Conservation (phyloP, 2,888 invertebrate genomes). For the Andrena bicolor region DNA sequence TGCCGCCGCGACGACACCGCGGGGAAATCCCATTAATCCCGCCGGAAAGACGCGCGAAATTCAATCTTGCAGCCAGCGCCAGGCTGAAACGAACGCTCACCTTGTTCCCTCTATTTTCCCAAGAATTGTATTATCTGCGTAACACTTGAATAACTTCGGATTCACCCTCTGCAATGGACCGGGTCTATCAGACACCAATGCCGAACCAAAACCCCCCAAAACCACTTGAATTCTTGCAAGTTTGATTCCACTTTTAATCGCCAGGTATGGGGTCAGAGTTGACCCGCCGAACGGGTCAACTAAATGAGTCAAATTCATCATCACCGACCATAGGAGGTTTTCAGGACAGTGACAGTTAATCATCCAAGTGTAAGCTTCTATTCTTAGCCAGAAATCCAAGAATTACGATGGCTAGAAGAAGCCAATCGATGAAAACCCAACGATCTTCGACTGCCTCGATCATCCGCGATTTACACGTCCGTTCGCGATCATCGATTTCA, state of each 20-base stretch:
- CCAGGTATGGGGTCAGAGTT: too few relatives aligned
- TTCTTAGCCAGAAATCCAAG: slow-evolving; percentile 4
- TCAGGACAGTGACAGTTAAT: too few relatives aligned
- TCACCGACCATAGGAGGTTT: too few relatives aligned
- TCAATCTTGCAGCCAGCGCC: slow-evolving; percentile 10
- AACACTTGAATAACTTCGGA: not conserved
- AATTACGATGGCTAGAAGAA: not conserved
- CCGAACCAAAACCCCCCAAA: not conserved
- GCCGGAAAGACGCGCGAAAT: slow-evolving; percentile 38
- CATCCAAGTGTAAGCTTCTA: too few relatives aligned
- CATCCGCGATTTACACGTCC: slow-evolving; percentile 3
- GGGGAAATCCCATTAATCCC: slow-evolving; percentile 62
- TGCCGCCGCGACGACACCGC: slow-evolving; percentile 34
- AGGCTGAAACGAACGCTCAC: too few relatives aligned
- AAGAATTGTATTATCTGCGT: not conserved
- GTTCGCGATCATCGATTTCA: slow-evolving; percentile 38
- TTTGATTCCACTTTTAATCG: not conserved
- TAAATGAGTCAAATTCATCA: too few relatives aligned
- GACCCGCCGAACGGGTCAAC: too few relatives aligned
- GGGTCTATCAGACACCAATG: not conserved
- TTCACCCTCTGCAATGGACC: too few relatives aligned
- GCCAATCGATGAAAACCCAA: slow-evolving; percentile 7
- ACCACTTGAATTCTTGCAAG: not conserved
- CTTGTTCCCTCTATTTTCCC: not conserved
- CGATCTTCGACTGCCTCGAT: slow-evolving; percentile 6